Base-by-base conservation (phyloP, 2,113 vertebrate species). In the Xiphophorus maculatus region DNA sequence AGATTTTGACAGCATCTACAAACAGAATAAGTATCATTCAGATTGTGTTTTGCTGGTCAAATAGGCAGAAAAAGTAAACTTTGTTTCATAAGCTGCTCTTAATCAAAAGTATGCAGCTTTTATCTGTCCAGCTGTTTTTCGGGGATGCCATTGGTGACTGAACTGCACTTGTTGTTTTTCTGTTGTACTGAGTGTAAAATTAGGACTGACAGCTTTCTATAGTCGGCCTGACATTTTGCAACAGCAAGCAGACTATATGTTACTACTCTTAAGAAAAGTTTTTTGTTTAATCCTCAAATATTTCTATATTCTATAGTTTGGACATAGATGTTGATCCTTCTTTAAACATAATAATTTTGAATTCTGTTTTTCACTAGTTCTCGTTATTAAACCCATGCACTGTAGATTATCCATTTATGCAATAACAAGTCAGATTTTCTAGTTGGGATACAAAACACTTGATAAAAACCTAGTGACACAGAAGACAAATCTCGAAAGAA, bases 11-110 rank as follows among this genome's bases (percentile, higher is more conserved):
- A 70, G 22, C 42, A 14, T 8, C 29, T 54, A 69, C 32, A 25
- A 64, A 25, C 11, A 22, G 73, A 28, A 37, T 70, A 42, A 69
- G 66, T 61, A 40, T 65, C 6, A 15, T 28, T 70, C 12, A 70
- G 29, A 58, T 61, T 3, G 15, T 5, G 2, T 11, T 1, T 3
- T 32, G 28, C 29, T 35, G 27, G 32, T 33, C 1, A 19, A 27
- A 33, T 9, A 10, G 5, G 10, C 25, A 58, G 51, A 48, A 14
- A 42, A 58, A 58, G 25, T 58, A 25, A 37, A 58, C 22, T n/a
- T 58, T 58, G 17, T n/a, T 58, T 58, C 2, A 58, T 10, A n/a
- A n/a, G 25, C 51, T 10, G 51, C 22, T 19, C 51, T 2, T n/a
- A 10, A n/a, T 58, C 8, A 10, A 58, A 48, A 19, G 1, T 48